Percentiles rank a stretch among this genome's conserved stretches.
These are phyloP conservation scores for Zhengitettix transpicula DNA, from an alignment of 2,888 invertebrate species.

Conservation along the genomic window DNA sequence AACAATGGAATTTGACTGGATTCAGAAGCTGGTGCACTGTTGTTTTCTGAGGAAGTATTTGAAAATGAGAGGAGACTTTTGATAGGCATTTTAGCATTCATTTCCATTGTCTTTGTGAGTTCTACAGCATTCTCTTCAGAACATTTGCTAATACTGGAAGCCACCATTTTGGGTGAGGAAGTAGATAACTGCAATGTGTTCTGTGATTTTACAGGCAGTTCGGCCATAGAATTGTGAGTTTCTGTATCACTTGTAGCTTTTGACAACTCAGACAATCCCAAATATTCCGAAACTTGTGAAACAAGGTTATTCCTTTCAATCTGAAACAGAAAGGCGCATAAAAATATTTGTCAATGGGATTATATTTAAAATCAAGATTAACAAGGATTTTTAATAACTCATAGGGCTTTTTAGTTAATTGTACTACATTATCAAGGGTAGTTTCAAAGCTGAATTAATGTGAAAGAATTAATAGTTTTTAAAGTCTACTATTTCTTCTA, in stretches of 20 bases:
- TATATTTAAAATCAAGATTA: too few species aligned
- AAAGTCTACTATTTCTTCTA: too few species aligned
- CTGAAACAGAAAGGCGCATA: background rate
- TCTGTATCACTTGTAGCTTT: background rate
- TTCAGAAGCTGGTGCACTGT: background rate
- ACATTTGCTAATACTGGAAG: background rate
- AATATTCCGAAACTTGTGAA: background rate
- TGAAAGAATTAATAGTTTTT: too few species aligned
- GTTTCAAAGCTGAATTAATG: too few species aligned
- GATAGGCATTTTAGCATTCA: background rate
- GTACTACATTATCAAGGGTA: too few species aligned
- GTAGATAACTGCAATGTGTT: background rate
- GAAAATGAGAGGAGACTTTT: background rate
- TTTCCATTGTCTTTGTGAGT: background rate
- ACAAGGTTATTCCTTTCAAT: background rate
- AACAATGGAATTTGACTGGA: conserved; percentile 20
- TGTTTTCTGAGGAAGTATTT: background rate
- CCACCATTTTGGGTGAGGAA: background rate
- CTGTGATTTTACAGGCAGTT: background rate
- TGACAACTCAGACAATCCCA: background rate
- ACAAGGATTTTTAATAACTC: too few species aligned
- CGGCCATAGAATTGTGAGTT: background rate
- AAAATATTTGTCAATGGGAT: too few species aligned
- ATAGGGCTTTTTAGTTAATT: too few species aligned
- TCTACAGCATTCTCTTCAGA: conserved; percentile 15